Evolutionary conservation across 2,797 vertebrate genomes (phyloP).

Genomic region (Clarias platycephalus): DNA sequence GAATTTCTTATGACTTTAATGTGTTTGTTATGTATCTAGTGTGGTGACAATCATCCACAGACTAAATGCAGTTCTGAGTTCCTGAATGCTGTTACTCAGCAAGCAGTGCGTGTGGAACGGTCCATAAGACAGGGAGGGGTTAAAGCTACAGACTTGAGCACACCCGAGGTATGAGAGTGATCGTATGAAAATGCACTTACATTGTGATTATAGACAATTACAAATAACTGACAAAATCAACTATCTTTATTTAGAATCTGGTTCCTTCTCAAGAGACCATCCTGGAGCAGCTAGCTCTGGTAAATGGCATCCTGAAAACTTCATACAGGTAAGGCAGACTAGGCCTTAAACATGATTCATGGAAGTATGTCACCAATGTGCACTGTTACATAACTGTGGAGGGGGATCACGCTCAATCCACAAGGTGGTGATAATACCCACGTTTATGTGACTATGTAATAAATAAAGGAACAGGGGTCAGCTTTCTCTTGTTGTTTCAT

Average conservation of each 20-base stretch:
- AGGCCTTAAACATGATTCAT: too few relatives aligned
- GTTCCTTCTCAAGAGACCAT: conserved; percentile 68
- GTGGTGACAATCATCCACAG: conserved; percentile 77
- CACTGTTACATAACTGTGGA: too few relatives aligned
- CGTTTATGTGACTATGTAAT: too few relatives aligned
- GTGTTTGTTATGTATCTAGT: conserved; percentile 60
- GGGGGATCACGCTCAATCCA: too few relatives aligned
- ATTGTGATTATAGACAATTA: background rate
- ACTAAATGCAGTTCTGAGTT: conserved; percentile 78
- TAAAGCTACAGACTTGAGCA: conserved; percentile 62
- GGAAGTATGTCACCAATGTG: too few relatives aligned
- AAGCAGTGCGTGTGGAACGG: conserved; percentile 82
- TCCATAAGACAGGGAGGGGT: conserved; percentile 75
- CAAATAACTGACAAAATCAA: background rate
- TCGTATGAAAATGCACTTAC: background rate
- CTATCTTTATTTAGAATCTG: conserved; percentile 66
- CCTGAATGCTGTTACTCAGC: conserved; percentile 77
- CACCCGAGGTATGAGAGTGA: conserved; percentile 45
- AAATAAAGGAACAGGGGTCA: too few relatives aligned
- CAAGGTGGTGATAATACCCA: too few relatives aligned
- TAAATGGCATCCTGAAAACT: conserved; percentile 74
- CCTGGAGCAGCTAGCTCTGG: conserved; percentile 78
- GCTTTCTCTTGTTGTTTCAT: too few relatives aligned
- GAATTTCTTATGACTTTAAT: background rate
- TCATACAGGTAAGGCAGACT: conserved; percentile 68